Conservation (phyloP, 2,797 vertebrate genomes). For the Caiman crocodilus region DNA sequence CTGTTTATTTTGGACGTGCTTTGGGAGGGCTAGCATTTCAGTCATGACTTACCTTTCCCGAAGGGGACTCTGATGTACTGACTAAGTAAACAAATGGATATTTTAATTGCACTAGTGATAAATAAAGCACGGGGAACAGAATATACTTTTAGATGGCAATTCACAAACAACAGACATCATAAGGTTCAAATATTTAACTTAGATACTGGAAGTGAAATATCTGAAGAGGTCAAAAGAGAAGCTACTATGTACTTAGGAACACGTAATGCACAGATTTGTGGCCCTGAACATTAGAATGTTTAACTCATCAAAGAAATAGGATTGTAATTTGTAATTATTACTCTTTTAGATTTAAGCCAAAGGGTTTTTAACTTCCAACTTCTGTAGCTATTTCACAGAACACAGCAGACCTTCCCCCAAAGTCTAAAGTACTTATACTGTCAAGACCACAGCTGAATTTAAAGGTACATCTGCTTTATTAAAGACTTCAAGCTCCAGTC, state of each 20-base stretch:
- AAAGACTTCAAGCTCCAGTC: background rate
- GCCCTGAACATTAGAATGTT: conserved; percentile 14
- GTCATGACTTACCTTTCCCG: conserved; percentile 20
- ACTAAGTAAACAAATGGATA: background rate
- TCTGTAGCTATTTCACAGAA: background rate
- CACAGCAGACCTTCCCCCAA: background rate
- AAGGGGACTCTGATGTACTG: background rate
- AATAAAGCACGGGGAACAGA: background rate
- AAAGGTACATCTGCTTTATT: background rate
- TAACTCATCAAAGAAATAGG: background rate
- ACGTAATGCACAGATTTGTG: background rate
- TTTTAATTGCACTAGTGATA: conserved; percentile 21
- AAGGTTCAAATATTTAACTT: background rate
- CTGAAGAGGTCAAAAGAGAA: conserved; percentile 4
- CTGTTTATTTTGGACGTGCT: background rate
- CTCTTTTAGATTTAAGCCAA: background rate
- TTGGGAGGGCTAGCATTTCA: conserved; percentile 7
- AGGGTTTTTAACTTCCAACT: background rate
- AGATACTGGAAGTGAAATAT: background rate
- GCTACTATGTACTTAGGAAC: background rate
- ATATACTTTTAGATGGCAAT: background rate
- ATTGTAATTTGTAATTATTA: background rate
- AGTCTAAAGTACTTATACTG: background rate
- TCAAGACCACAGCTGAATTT: background rate
- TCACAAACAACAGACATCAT: background rate